Base-by-base conservation (phyloP, 1,140 invertebrate genomes). In the Capitella teleta region DNA sequence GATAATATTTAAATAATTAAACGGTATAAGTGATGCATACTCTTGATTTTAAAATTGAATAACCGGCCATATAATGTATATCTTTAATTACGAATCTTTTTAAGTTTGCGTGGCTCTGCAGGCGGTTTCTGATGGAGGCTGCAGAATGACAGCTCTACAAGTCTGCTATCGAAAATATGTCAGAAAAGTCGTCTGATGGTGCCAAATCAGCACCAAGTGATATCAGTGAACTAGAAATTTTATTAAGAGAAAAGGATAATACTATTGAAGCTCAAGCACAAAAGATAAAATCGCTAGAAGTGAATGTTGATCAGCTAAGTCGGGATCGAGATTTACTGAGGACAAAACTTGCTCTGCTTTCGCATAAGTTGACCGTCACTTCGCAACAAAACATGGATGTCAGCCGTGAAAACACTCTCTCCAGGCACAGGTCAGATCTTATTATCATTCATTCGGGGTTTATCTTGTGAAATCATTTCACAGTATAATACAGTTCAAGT, bases 231-330 rank as follows among this genome's bases (percentile, higher is more conserved):
- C 8, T 32, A 32, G 30, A 10, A 19, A 41, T 12, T 16, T 6
- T 19, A 14, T 12, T 51, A 8, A 28, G 46, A 53, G 36, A 42
- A 18, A 53, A 53, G 38, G 52, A 53, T 28, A 50, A 32, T n/a
- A 53, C 49, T 21, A 53, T 53, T 16, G 25, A 41, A 42, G 24
- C 36, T n/a, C 52, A 53, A 34, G 52, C 46, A n/a, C 41, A 49
- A 42, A 21, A 41, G 21, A 53, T 53, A 19, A 40, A 53, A 28
- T 23, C 34, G 25, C 23, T 53, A 19, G 52, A 53, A 43, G 16
- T 28, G 18, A 47, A 53, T 16, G 28, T 53, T 25, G 30, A 48
- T 32, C 23, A 38, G 23, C 26, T 49, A 24, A 23, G 47, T n/a
- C n/a, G 41, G 23, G 37, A 28, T n/a, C 28, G 52, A 26, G 40